Evolutionary conservation across 1,140 invertebrate species (phyloP).

Genomic region (Eurosta solidaginis): DNA sequence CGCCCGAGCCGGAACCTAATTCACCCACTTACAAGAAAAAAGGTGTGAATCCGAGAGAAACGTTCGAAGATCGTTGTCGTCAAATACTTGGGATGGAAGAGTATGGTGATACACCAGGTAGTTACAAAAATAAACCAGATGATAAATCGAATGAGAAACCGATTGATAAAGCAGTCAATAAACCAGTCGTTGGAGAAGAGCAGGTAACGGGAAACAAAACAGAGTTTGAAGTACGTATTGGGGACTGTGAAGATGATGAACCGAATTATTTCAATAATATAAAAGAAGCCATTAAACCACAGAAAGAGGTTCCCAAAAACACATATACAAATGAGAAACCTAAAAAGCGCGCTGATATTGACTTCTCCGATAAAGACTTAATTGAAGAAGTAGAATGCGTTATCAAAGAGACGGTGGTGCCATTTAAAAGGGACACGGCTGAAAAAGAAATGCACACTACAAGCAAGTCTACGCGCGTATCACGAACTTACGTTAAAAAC

Average conservation of each 20-base stretch:
- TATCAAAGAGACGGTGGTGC: not conserved
- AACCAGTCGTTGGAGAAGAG: no score
- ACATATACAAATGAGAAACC: not conserved
- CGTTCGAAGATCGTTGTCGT: conserved; percentile 72
- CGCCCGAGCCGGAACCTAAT: conserved; percentile 39
- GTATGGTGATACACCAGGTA: conserved; percentile 53
- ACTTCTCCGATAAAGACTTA: not conserved
- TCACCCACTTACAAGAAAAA: conserved; percentile 44
- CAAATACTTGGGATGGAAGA: conserved; percentile 68
- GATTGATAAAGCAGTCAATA: no score
- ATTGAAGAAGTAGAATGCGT: not conserved
- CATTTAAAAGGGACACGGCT: not conserved
- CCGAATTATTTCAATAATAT: conserved; percentile 35
- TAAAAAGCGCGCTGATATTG: not conserved
- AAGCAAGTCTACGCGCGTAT: not conserved
- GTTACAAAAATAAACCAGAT: conserved; percentile 23
- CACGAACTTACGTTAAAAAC: not conserved
- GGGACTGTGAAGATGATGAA: conserved; percentile 51
- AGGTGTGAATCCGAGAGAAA: conserved; percentile 63
- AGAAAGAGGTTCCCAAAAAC: not conserved
- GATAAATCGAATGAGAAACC: conserved; percentile 30
- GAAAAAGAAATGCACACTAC: not conserved
- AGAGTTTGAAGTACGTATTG: conserved; percentile 49
- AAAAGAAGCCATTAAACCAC: conserved; percentile 20
- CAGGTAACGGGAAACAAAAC: not conserved